These are phyloP conservation scores for Protobothrops flavoviridis DNA, from an alignment of 2,113 vertebrate species.

Conservation along the genomic window DNA sequence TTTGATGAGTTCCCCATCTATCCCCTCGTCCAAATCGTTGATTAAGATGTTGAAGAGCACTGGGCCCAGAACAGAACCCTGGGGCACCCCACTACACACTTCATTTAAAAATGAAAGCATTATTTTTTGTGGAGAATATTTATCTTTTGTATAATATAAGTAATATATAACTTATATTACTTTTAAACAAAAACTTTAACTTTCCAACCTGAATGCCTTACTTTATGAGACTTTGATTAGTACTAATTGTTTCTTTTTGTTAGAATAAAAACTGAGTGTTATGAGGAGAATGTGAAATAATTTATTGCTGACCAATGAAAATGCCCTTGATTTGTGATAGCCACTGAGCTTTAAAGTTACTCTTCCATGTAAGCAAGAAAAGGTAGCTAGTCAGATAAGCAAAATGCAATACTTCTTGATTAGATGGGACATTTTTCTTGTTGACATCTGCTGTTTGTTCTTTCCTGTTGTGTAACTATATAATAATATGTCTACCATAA, in stretches of 20 bases:
- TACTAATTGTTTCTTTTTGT: neutral
- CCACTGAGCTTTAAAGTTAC: slow-evolving; percentile 29
- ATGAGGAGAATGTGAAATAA: slow-evolving; percentile 40
- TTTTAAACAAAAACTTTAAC: slow-evolving; percentile 17
- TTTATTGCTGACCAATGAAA: slow-evolving; percentile 42
- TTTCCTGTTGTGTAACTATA: neutral
- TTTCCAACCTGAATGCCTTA: neutral
- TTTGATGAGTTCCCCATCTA: no score
- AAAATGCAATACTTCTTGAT: slow-evolving; percentile 29
- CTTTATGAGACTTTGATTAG: slow-evolving; percentile 33
- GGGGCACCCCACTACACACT: no score
- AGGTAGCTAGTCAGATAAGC: slow-evolving; percentile 32
- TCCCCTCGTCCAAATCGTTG: no score
- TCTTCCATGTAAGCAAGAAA: slow-evolving; percentile 25
- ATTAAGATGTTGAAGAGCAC: no score
- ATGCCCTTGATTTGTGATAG: slow-evolving; percentile 42
- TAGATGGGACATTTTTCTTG: slow-evolving; percentile 48
- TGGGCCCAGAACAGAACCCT: no score
- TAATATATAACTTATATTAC: slow-evolving; percentile 26
- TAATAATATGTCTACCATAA: slow-evolving; percentile 1
- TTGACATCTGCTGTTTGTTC: slow-evolving; percentile 34
- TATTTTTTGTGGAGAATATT: neutral
- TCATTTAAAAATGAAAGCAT: neutral
- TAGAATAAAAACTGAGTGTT: slow-evolving; percentile 23
- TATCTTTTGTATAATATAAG: neutral